A percentile compares a stretch with the other conserved stretches of the same genome.
Conservation (phyloP, 2,113 vertebrate genomes). For the Sporophila hypoxantha region DNA sequence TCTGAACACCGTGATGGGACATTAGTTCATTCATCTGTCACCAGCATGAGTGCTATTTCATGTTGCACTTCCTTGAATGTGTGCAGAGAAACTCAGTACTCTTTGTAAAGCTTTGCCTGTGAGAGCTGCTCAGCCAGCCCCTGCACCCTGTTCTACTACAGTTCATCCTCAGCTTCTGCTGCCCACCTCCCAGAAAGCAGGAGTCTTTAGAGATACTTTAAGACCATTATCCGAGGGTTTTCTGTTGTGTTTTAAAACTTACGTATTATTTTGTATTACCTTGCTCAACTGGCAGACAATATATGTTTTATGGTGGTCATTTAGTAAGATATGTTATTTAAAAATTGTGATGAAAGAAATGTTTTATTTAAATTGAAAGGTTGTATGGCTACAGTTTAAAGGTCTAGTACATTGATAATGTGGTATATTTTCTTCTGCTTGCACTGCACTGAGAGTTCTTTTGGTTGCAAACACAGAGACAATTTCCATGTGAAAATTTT, state of each 20-base stretch:
- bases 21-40: not conserved
- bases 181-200: not conserved
- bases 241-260: not conserved
- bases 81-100: not conserved
- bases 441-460: not conserved
- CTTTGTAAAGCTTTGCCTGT: not conserved
- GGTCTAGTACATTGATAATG: not conserved
- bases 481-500: not conserved
- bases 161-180: not conserved
- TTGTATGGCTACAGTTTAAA: not conserved
- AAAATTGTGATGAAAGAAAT: not conserved
- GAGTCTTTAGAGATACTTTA: not conserved
- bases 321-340: not conserved
- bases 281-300: not conserved
- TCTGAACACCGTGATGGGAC: not conserved
- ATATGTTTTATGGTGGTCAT: not conserved
- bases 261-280: not conserved
- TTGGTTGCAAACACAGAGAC: not conserved
- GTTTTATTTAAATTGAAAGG: not conserved
- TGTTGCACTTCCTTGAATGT: not conserved
- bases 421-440: not conserved
- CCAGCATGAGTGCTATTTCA: not conserved
- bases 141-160: not conserved
- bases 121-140: not conserved
- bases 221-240: not conserved